These are phyloP conservation scores for Drosophila melanosoma DNA, from an alignment of 2,888 invertebrate species.

Conservation along the genomic window DNA sequence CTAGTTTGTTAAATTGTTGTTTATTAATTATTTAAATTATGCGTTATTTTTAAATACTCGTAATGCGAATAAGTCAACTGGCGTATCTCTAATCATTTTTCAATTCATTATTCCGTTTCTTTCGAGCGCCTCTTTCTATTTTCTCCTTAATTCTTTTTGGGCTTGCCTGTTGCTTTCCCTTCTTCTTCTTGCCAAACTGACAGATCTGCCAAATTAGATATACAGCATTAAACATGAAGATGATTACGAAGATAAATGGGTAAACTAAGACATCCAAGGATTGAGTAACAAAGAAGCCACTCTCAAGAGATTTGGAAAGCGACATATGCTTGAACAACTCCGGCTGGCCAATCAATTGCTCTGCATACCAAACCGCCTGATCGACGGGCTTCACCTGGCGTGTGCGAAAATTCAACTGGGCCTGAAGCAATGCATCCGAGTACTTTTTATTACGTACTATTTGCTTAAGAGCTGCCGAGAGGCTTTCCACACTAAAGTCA, in stretches of 20 bases:
- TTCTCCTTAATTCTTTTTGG: neutral
- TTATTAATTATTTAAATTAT: neutral
- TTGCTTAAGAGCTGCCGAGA: constrained; percentile 29
- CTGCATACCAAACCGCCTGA: constrained; percentile 67
- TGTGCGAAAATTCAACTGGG: constrained; percentile 49
- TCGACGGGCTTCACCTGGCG: constrained; percentile 47
- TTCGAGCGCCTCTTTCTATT: neutral
- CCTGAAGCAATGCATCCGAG: constrained; percentile 15
- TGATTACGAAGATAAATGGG: constrained; percentile 20
- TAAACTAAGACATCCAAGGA: constrained; percentile 58
- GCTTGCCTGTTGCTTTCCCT: neutral
- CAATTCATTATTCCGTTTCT: neutral
- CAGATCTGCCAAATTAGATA: neutral
- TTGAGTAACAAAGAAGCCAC: constrained; percentile 44
- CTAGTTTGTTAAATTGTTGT: neutral
- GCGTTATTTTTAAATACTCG: neutral
- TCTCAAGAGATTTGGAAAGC: constrained; percentile 7
- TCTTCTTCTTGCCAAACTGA: neutral
- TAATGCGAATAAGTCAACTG: neutral
- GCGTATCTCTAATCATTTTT: constrained; percentile 21
- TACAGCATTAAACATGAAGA: constrained; percentile 26
- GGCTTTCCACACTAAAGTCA: constrained; percentile 7
- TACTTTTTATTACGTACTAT: constrained; percentile 30
- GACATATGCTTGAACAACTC: constrained; percentile 37
- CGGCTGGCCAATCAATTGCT: constrained; percentile 53